Conservation (phyloP, 92 coral and sea anemone genomes). For the Chrysogorgia sp. region DNA sequence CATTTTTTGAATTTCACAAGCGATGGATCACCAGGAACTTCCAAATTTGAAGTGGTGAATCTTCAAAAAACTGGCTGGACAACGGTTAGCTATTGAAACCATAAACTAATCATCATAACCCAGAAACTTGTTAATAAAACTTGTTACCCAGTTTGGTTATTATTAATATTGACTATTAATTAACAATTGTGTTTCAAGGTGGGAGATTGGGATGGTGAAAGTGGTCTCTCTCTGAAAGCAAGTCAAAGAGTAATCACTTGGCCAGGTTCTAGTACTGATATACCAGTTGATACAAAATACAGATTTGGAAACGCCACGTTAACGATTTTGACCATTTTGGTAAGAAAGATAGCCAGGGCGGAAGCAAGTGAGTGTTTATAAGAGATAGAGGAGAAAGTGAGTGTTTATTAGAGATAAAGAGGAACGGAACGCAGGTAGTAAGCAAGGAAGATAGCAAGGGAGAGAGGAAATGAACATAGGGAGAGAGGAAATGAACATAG, state of each 20-base stretch:
- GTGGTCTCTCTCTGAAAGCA: conserved; percentile 57
- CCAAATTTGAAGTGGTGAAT: conserved; percentile 55
- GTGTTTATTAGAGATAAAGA: not conserved
- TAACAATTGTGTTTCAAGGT: conserved; percentile 35
- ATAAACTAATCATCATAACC: no score
- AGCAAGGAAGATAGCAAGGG: not conserved
- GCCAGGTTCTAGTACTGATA: conserved; percentile 53
- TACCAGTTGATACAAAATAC: conserved; percentile 70
- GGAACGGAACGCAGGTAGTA: not conserved
- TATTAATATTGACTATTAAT: not conserved
- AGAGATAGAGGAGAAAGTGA: not conserved
- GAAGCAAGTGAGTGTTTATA: not conserved
- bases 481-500: not conserved
- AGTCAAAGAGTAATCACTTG: conserved; percentile 58
- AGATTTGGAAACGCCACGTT: conserved; percentile 66
- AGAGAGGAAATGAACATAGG: not conserved
- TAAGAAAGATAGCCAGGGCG: conserved; percentile 36
- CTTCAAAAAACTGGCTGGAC: conserved; percentile 58
- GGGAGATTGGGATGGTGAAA: conserved; percentile 62
- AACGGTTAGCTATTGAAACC: conserved; percentile 32
- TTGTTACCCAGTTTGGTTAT: not conserved
- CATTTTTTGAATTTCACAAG: conserved; percentile 53
- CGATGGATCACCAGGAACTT: conserved; percentile 49
- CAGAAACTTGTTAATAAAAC: not conserved
- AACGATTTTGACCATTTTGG: conserved; percentile 66